Base-by-base conservation (phyloP, 2,888 invertebrate species). In the Sesia bembeciformis region DNA sequence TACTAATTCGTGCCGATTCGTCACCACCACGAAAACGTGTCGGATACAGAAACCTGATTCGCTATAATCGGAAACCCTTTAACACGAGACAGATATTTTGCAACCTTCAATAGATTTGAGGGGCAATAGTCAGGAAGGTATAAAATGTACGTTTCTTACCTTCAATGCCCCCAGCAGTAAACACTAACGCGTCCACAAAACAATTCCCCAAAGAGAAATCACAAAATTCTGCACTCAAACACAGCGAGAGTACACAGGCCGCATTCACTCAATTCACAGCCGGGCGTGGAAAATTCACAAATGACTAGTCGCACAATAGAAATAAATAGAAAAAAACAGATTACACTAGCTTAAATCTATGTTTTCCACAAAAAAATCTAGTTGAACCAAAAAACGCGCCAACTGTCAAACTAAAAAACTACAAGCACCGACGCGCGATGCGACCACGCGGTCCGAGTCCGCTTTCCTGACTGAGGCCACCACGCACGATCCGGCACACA, bases 311-410 rank as follows among this genome's bases (percentile, higher is more conserved):
- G 81, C 72, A 82, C 87, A 86, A 84, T 78, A 74, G 75, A 66
- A 71, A 76, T 76, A 74, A 77, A 80, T 74, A 79, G 84, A 85
- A 88, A 84, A 84, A 77, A 84, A 88, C 84, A 84, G 86, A 86
- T 85, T 87, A 82, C 87, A 86, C 87, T 78, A 82, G 78, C 81
- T 76, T 84, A 86, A 85, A 86, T 86, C 86, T 86, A 89, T 87
- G 86, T 78, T 83, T 87, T 86, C 72, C 82, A 84, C 83, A 76
- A 78, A 81, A 77, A 73, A 78, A 77, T 72, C 71, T 74, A 77
- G 72, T 74, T 77, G 67, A 80, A 83, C 77, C 63, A 73, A 84
- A 87, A 86, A 88, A 80, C 86, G 86, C 88, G 88, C 86, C 88
- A 88, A 89, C 84, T 88, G 88, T 88, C 87, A 89, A 76, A 84